phyloP scores from a whole-genome alignment of 2,888 invertebrate genomes.

The Tinea pellionella region DNA sequence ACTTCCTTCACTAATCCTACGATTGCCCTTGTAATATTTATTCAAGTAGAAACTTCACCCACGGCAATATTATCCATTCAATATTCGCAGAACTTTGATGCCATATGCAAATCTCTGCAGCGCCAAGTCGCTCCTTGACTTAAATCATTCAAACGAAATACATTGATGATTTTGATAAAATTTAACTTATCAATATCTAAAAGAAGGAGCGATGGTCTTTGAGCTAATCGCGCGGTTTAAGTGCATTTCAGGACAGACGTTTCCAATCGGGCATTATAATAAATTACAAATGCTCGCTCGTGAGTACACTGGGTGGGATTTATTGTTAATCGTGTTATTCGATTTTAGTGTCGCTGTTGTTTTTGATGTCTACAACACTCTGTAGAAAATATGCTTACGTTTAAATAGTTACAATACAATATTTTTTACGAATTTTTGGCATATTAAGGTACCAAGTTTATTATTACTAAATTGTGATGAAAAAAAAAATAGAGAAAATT shows the following conservation, averaged over 20 bases:
- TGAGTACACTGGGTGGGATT: conserved; percentile 51
- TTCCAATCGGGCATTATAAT: conserved; percentile 23
- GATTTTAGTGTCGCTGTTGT: neutral
- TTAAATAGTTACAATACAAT: no score
- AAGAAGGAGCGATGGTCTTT: neutral
- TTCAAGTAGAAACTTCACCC: conserved; percentile 4
- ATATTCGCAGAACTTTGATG: conserved; percentile 4
- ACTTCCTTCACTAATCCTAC: conserved; percentile 4
- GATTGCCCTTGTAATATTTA: conserved; percentile 7
- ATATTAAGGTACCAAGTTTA: no score
- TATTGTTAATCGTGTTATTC: conserved; percentile 39
- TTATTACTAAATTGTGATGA: no score
- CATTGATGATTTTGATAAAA: neutral
- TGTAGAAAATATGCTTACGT: no score
- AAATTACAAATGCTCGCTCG: conserved; percentile 33
- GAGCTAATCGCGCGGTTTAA: conserved; percentile 16
- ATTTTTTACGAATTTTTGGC: no score
- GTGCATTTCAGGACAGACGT: conserved; percentile 23
- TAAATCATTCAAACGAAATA: neutral
- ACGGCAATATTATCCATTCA: neutral
- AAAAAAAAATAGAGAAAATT: no score
- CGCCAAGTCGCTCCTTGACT: neutral
- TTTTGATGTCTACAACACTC: neutral
- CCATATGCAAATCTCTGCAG: conserved; percentile 5
- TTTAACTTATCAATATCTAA: neutral